Conservation (phyloP, 1,140 invertebrate species). For the Pogonognathellus flavescens region DNA sequence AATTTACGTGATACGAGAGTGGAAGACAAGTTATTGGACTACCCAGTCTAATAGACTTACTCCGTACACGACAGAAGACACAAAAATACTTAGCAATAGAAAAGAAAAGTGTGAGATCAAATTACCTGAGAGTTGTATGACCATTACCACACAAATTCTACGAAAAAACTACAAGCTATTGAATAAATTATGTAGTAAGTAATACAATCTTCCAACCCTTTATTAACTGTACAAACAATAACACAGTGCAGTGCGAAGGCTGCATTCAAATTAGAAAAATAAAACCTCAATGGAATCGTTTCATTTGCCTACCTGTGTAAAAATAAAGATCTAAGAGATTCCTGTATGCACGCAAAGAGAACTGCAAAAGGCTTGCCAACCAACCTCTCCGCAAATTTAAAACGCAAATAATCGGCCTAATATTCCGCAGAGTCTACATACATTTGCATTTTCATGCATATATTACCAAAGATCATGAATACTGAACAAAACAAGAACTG, state of each 20-base stretch:
- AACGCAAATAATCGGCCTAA: slow-evolving; percentile 31
- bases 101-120: slow-evolving; percentile 46
- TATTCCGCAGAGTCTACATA: slow-evolving; percentile 6
- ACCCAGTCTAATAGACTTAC: neutral
- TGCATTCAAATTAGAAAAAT: no score
- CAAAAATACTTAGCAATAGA: neutral
- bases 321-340: neutral
- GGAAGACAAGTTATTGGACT: neutral
- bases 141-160: neutral
- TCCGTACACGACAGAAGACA: slow-evolving; percentile 8
- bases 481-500: slow-evolving; percentile 11
- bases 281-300: no score
- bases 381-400: slow-evolving; percentile 5
- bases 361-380: slow-evolving; percentile 16
- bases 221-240: no score
- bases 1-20: neutral
- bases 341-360: neutral
- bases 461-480: slow-evolving; percentile 26
- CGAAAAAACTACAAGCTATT: no score
- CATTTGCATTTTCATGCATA: slow-evolving; percentile 32
- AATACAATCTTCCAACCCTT: no score
- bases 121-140: neutral
- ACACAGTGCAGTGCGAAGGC: no score
- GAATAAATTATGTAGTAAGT: no score
- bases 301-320: no score